Evolutionary conservation across 2,888 invertebrate species (phyloP).

Genomic region (Cynaeus angustus): DNA sequence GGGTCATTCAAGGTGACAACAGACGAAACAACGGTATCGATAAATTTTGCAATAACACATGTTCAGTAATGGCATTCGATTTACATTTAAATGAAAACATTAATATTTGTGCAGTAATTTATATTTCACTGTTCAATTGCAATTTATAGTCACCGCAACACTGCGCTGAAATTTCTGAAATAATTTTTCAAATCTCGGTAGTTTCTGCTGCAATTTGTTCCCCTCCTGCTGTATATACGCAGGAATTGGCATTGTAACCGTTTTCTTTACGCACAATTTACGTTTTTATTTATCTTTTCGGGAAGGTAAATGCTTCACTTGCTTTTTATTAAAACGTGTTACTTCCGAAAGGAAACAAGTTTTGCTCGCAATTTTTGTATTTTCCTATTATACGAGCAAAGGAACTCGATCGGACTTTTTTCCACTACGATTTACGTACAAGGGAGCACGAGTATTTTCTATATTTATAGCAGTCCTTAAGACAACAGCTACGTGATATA

Average conservation of each 20-base stretch:
- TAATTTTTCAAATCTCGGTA: slow-evolving; percentile 34
- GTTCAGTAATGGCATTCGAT: slow-evolving; percentile 38
- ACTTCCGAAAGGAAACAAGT: slow-evolving; percentile 51
- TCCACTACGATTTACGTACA: slow-evolving; percentile 50
- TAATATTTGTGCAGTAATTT: slow-evolving; percentile 39
- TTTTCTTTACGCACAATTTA: slow-evolving; percentile 66
- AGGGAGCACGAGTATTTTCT: slow-evolving; percentile 54
- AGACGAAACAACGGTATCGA: slow-evolving; percentile 8
- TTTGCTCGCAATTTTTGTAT: slow-evolving; percentile 48
- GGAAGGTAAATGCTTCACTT: slow-evolving; percentile 54
- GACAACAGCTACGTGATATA: slow-evolving; percentile 64
- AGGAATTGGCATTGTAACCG: slow-evolving; percentile 64
- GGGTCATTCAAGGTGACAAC: slow-evolving; percentile 8
- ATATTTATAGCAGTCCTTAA: slow-evolving; percentile 65
- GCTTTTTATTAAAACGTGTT: slow-evolving; percentile 55
- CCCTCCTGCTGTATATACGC: slow-evolving; percentile 53
- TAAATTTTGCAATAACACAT: slow-evolving; percentile 41
- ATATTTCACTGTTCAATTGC: slow-evolving; percentile 33
- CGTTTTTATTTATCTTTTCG: slow-evolving; percentile 64
- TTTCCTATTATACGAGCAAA: slow-evolving; percentile 33
- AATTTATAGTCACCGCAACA: slow-evolving; percentile 17
- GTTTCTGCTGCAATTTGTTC: slow-evolving; percentile 60
- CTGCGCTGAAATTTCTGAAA: not conserved
- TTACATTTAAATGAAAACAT: slow-evolving; percentile 48
- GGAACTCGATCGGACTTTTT: slow-evolving; percentile 56